phyloP scores from a whole-genome alignment of 2,113 vertebrate genomes.

The Macheiramphus alcinus region DNA sequence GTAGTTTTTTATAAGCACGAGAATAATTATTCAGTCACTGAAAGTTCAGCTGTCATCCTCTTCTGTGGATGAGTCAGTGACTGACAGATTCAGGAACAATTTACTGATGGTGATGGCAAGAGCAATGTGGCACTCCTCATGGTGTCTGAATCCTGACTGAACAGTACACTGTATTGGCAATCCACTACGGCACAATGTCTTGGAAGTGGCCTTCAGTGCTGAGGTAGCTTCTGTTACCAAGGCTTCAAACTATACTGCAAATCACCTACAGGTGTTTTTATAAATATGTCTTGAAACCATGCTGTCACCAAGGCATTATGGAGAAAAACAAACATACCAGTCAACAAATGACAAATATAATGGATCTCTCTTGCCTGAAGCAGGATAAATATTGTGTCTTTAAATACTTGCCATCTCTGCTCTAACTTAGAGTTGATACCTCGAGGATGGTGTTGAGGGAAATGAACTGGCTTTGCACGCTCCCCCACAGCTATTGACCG shows the following conservation, averaged over 20 bases:
- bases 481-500: background rate
- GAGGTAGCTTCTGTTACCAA: background rate
- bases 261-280: background rate
- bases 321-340: background rate
- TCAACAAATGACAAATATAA: background rate
- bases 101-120: background rate
- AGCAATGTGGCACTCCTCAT: background rate
- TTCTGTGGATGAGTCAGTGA: background rate
- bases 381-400: background rate
- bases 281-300: background rate
- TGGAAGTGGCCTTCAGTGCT: background rate
- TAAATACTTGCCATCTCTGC: background rate
- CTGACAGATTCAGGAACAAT: background rate
- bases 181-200: background rate
- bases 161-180: background rate
- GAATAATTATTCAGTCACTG: constrained; percentile 5
- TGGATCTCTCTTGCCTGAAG: background rate
- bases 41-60: constrained; percentile 34
- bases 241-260: background rate
- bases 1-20: background rate
- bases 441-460: background rate
- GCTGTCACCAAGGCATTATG: background rate
- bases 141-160: background rate
- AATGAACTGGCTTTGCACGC: background rate
- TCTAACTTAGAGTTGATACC: background rate